Percentiles rank a stretch among this genome's conserved stretches.
Evolutionary conservation across 2,113 vertebrate genomes (phyloP).

Genomic region (Salvelinus sp.): DNA sequence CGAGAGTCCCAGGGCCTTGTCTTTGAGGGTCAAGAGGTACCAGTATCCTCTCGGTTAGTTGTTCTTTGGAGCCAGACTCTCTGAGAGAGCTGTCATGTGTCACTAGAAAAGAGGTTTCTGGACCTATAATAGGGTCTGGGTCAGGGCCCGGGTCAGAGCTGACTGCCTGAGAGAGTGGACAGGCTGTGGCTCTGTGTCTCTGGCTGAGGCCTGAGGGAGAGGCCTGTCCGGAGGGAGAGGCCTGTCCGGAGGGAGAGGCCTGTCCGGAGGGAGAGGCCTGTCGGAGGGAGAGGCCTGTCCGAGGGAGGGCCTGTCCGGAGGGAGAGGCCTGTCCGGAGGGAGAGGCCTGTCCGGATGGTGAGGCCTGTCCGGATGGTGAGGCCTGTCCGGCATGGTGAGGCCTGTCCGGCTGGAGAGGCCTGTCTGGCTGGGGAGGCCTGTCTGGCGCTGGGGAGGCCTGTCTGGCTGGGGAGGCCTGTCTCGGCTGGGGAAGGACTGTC

Average conservation of each 20-base stretch:
- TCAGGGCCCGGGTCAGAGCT: not conserved
- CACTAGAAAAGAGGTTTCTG: conserved; percentile 3
- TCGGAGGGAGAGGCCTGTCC: not conserved
- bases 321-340: too few relatives aligned
- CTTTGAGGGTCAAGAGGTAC: not conserved
- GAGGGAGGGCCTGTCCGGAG: too few relatives aligned
- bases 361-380: too few relatives aligned
- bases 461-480: not conserved
- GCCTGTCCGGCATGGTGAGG: too few relatives aligned
- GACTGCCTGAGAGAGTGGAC: not conserved
- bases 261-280: not conserved
- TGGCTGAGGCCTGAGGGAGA: not conserved
- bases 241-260: not conserved
- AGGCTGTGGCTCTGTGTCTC: not conserved
- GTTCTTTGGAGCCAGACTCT: not conserved
- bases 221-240: too few relatives aligned
- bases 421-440: too few relatives aligned
- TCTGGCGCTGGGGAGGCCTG: not conserved
- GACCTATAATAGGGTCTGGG: not conserved
- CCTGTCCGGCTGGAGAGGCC: too few relatives aligned
- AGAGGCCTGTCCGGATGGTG: too few relatives aligned
- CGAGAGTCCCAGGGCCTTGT: not conserved
- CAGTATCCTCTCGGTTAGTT: not conserved
- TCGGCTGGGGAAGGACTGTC: too few relatives aligned
- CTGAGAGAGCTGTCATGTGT: conserved; percentile 4